phyloP scores from a whole-genome alignment of 2,888 invertebrate species.

The Tridacna crocea region DNA sequence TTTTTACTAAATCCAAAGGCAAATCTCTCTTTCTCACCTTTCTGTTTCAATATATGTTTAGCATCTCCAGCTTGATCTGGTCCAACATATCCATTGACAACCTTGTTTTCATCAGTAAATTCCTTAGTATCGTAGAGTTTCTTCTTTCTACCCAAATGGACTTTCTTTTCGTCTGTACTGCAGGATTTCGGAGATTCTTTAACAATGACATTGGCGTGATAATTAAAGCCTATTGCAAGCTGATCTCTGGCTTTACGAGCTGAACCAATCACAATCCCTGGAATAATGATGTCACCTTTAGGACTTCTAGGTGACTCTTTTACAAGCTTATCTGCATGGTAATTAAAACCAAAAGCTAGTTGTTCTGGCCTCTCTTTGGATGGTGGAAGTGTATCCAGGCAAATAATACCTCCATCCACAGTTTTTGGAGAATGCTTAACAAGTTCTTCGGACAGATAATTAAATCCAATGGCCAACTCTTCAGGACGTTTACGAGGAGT shows the following conservation, averaged over 20 bases:
- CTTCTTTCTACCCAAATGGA: constrained; percentile 22
- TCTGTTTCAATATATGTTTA: constrained; percentile 9
- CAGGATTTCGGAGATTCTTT: constrained; percentile 37
- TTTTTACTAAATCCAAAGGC: constrained; percentile 60
- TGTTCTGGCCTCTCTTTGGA: constrained; percentile 51
- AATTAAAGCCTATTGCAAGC: constrained; percentile 57
- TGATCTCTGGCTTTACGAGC: constrained; percentile 45
- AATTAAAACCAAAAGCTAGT: constrained; percentile 56
- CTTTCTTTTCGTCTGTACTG: constrained; percentile 14
- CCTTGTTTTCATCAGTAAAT: neutral
- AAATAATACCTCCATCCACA: constrained; percentile 51
- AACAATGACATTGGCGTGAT: constrained; percentile 51
- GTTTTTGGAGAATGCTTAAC: constrained; percentile 57
- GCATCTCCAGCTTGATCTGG: constrained; percentile 3
- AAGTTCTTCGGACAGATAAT: constrained; percentile 53
- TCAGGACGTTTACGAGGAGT: constrained; percentile 51
- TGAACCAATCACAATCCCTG: constrained; percentile 34
- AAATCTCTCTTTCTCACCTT: constrained; percentile 34
- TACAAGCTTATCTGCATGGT: constrained; percentile 48
- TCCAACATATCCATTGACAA: neutral
- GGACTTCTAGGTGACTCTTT: constrained; percentile 47
- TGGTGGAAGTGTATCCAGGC: constrained; percentile 38
- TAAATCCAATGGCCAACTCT: constrained; percentile 60
- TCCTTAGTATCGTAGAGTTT: neutral
- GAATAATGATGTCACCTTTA: constrained; percentile 43